Base-by-base conservation (phyloP, 2,113 vertebrate species). In the Hydropotes inermis region DNA sequence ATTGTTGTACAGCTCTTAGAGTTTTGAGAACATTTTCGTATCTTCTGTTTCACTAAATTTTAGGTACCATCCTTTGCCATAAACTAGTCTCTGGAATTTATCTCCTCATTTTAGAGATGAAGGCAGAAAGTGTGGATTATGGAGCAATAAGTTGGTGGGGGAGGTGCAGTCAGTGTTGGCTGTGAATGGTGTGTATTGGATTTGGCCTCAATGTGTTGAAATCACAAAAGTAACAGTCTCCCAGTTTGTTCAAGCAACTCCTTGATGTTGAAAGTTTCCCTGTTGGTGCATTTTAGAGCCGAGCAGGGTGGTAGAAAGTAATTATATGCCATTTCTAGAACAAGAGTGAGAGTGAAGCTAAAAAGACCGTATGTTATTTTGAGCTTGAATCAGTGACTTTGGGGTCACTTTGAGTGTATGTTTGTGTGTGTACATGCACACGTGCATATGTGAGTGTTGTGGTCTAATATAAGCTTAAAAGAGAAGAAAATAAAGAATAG, bases 181-280 rank as follows among this genome's bases (percentile, higher is more conserved):
- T 50, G 6, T 85, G 50, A n/a, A 58, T 58, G 25, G 8, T 33
- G 57, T 96, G 27, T 94, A 94, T 86, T 98, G 52, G 60, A 97
- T 97, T 98, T 96, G 87, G 81, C 96, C 64, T 97, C 95, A 93
- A 87, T 96, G 70, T 98, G 76, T 88, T 94, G 74, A 97, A 95
- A 86, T 97, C 98, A 95, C 97, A 98, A 98, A 98, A 98, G 96
- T 98, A 98, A 96, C 93, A 94, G 33, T 95, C 25, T 17, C 61
- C 95, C 98, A 97, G 97, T 98, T 98, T 98, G 98, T 98, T 98
- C 64, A 98, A 88, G 54, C 10, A 97, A 91, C 33, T 96, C 76
- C 89, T 97, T 97, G 83, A 96, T 76, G 70, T 43, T 43, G 36
- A 4, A 76, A 43, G 83, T 84, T 98, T 98, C 95, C 78, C 92